These are phyloP conservation scores for Diarsia dahlii DNA, from an alignment of 2,888 invertebrate genomes.

Conservation along the genomic window DNA sequence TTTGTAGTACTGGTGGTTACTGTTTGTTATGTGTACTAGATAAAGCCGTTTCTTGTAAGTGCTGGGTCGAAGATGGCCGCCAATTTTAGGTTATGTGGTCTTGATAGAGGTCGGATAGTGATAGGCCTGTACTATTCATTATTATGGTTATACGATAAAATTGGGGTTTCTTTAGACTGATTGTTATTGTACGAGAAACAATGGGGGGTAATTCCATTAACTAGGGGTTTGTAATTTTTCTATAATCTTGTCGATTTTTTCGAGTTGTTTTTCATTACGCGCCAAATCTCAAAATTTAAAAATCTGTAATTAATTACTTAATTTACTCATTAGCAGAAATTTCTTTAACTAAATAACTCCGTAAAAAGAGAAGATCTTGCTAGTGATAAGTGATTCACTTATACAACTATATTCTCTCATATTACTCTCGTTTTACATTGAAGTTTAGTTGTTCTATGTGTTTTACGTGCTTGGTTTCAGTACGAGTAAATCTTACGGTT, in stretches of 20 bases:
- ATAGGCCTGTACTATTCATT: neutral
- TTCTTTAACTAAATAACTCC: too few species aligned
- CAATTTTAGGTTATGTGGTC: neutral
- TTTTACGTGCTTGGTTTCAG: conserved; percentile 1
- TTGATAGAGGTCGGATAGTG: neutral
- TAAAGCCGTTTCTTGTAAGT: conserved; percentile 14
- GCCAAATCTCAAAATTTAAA: too few species aligned
- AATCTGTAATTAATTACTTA: too few species aligned
- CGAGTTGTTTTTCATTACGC: too few species aligned
- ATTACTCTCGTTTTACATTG: neutral
- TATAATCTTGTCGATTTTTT: too few species aligned
- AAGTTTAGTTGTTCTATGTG: neutral
- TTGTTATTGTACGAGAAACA: neutral
- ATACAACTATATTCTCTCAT: neutral
- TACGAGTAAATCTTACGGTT: conserved; percentile 2
- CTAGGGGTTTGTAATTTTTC: too few species aligned
- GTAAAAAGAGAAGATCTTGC: too few species aligned
- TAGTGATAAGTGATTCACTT: too few species aligned
- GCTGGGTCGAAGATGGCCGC: conserved; percentile 4
- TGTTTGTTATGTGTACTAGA: conserved; percentile 15
- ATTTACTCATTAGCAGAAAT: too few species aligned
- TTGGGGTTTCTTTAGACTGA: neutral
- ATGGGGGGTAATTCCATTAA: too few species aligned
- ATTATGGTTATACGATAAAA: neutral
- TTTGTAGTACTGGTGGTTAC: neutral